Percentiles rank a stretch among this genome's conserved stretches.
Conservation (phyloP, 2,797 vertebrate species). For the Chelon auratus region DNA sequence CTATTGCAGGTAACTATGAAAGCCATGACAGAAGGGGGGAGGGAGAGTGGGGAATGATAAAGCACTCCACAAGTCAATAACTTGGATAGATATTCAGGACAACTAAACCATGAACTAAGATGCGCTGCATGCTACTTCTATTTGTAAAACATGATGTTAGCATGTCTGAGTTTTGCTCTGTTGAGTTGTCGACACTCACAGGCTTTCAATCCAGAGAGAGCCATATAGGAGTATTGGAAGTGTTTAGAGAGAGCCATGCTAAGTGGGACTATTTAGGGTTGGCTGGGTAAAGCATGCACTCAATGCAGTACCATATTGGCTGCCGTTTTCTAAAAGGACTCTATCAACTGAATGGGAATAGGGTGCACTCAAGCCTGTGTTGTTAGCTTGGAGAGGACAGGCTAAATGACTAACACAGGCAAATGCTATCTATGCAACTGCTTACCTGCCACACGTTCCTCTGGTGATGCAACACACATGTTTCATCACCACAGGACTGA, state of each 20-base stretch:
- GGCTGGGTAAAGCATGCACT: slow-evolving; percentile 68
- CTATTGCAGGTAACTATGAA: slow-evolving; percentile 58
- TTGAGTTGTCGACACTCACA: slow-evolving; percentile 42
- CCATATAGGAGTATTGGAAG: slow-evolving; percentile 47
- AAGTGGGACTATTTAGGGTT: slow-evolving; percentile 67
- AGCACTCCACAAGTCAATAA: slow-evolving; percentile 60
- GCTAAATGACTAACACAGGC: slow-evolving; percentile 58
- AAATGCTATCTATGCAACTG: slow-evolving; percentile 56
- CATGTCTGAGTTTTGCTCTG: slow-evolving; percentile 32
- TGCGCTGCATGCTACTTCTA: slow-evolving; percentile 32
- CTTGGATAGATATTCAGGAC: slow-evolving; percentile 49
- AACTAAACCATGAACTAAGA: slow-evolving; percentile 19
- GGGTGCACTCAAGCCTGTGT: slow-evolving; percentile 55
- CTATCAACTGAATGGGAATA: slow-evolving; percentile 71
- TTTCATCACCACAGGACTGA: slow-evolving; percentile 76
- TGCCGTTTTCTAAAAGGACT: slow-evolving; percentile 77
- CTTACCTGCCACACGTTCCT: slow-evolving; percentile 66
- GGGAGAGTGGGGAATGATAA: slow-evolving; percentile 63
- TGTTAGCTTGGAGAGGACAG: slow-evolving; percentile 62
- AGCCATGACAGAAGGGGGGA: slow-evolving; percentile 57
- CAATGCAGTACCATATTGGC: slow-evolving; percentile 57
- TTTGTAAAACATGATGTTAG: slow-evolving; percentile 54
- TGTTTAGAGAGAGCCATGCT: slow-evolving; percentile 61
- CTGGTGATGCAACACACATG: slow-evolving; percentile 45
- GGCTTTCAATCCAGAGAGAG: slow-evolving; percentile 46